Percentiles rank a stretch among this genome's conserved stretches.
These are phyloP conservation scores for Oreohelix idahoensis DNA, from an alignment of 1,140 invertebrate genomes.

Conservation along the genomic window DNA sequence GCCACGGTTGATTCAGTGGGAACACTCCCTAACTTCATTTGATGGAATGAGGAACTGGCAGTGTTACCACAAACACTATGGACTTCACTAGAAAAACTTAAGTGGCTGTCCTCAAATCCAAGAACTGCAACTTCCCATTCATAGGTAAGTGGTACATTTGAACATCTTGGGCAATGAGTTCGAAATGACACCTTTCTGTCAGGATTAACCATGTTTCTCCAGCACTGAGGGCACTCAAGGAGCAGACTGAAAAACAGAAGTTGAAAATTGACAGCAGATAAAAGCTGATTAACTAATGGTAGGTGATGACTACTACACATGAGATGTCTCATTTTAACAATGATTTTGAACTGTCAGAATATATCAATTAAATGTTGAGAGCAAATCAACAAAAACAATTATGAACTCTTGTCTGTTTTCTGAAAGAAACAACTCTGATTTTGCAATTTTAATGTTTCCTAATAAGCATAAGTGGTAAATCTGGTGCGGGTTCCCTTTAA, in stretches of 20 bases:
- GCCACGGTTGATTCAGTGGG: background rate
- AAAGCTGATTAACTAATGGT: too few species aligned
- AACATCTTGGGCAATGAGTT: constrained; percentile 33
- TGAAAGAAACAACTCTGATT: too few species aligned
- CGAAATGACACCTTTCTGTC: constrained; percentile 44
- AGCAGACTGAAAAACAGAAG: background rate
- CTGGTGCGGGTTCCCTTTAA: too few species aligned
- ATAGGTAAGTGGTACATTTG: constrained; percentile 17
- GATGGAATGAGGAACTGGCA: constrained; percentile 42
- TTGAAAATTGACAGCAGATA: background rate
- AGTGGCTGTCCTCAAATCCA: background rate
- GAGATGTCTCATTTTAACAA: too few species aligned
- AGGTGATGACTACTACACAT: too few species aligned
- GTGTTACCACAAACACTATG: constrained; percentile 38
- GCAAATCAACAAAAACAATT: too few species aligned
- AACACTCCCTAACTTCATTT: background rate
- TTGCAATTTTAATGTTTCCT: too few species aligned
- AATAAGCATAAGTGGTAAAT: too few species aligned
- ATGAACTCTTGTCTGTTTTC: too few species aligned
- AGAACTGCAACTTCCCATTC: constrained; percentile 40
- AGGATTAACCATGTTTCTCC: constrained; percentile 41
- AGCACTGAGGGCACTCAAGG: constrained; percentile 39
- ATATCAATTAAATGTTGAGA: too few species aligned
- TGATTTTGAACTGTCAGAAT: too few species aligned
- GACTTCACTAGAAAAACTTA: constrained; percentile 17